Conservation (phyloP, 2,113 vertebrate species). For the Dissostichus mawsoni region DNA sequence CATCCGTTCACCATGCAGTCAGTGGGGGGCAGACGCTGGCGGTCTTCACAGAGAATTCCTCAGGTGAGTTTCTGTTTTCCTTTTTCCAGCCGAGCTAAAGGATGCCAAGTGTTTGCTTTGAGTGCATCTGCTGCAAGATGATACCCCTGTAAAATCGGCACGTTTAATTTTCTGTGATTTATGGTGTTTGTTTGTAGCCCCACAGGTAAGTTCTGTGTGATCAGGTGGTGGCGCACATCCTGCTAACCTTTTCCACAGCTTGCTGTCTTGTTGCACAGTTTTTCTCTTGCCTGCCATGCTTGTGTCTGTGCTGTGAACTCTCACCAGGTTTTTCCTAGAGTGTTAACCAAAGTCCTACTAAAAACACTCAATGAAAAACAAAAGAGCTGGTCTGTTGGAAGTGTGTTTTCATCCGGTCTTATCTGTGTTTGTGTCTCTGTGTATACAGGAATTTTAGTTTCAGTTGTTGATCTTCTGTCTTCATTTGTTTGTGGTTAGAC, state of each 20-base stretch:
- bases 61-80: conserved; percentile 83
- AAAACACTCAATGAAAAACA: conserved; percentile 30
- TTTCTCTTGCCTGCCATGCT: conserved; percentile 37
- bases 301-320: conserved; percentile 29
- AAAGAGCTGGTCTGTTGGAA: conserved; percentile 8
- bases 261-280: conserved; percentile 22
- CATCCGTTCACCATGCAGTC: conserved; percentile 96
- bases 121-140: not conserved
- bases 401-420: conserved; percentile 24
- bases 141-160: not conserved
- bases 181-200: conserved; percentile 14
- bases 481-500: conserved; percentile 41
- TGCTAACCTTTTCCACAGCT: conserved; percentile 35
- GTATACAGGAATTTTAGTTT: not conserved
- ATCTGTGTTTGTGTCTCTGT: conserved; percentile 28
- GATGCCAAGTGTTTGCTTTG: not conserved
- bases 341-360: conserved; percentile 36
- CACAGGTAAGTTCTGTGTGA: conserved; percentile 63
- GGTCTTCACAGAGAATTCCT: conserved; percentile 93
- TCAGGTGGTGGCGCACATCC: not conserved
- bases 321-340: conserved; percentile 21
- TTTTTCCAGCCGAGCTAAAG: not conserved
- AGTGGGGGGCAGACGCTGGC: conserved; percentile 95
- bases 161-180: conserved; percentile 7
- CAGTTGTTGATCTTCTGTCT: conserved; percentile 19